Conservation (phyloP, 2,797 vertebrate genomes). For the Sebastes oblongus region DNA sequence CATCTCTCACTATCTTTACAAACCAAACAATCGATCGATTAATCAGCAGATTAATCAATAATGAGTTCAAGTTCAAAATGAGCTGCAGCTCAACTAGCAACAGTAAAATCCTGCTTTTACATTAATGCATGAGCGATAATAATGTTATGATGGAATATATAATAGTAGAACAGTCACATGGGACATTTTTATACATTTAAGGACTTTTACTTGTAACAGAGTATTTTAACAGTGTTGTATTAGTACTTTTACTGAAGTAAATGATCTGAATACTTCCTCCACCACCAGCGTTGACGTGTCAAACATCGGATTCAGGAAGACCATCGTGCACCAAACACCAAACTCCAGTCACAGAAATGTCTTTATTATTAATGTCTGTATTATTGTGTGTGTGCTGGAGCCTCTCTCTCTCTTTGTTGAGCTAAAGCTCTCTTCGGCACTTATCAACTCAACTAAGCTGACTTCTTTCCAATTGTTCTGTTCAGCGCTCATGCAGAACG, state of each 20-base stretch:
- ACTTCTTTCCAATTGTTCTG: slow-evolving; percentile 21
- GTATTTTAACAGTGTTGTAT: not conserved
- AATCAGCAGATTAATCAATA: no score
- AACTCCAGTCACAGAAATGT: not conserved
- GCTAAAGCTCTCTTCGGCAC: not conserved
- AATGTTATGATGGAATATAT: no score
- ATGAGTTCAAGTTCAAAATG: no score
- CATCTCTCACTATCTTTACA: no score
- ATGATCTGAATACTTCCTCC: not conserved
- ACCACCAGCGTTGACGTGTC: not conserved
- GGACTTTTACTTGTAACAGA: no score
- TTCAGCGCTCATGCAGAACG: slow-evolving; percentile 12
- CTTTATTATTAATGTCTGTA: slow-evolving; percentile 1
- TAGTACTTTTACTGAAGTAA: not conserved
- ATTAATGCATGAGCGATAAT: no score
- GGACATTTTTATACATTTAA: no score
- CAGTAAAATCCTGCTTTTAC: no score
- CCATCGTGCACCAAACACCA: not conserved
- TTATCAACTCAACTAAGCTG: slow-evolving; percentile 1
- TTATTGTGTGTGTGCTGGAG: not conserved
- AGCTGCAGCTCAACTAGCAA: no score
- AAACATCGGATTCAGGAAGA: not conserved
- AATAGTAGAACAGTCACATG: no score
- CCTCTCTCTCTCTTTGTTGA: not conserved
- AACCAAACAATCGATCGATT: no score